phyloP scores from a whole-genome alignment of 1,140 invertebrate species.

The Eupristina koningsbergeri region DNA sequence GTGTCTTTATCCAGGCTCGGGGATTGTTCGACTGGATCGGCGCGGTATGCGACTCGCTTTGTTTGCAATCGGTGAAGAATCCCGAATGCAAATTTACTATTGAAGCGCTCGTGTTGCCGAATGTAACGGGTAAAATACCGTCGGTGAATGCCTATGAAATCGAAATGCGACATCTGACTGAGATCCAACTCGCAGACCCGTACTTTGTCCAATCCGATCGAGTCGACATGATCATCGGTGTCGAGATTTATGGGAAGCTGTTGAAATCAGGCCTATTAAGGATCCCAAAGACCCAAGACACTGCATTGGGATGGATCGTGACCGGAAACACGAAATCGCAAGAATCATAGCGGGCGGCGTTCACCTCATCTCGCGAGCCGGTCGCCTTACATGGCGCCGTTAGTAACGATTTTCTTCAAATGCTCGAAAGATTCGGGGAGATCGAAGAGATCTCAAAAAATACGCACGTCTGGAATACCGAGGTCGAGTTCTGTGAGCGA shows the following conservation, averaged over 20 bases:
- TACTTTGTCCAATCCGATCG: constrained; percentile 13
- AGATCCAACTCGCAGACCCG: constrained; percentile 45
- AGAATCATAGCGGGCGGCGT: constrained; percentile 50
- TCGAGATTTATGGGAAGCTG: constrained; percentile 43
- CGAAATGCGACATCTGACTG: not conserved
- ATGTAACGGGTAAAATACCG: constrained; percentile 1
- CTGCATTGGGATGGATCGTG: constrained; percentile 57
- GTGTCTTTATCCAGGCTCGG: not conserved
- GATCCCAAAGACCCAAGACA: constrained; percentile 51
- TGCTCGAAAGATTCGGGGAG: too few species aligned
- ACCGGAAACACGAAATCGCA: too few species aligned
- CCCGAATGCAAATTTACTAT: not conserved
- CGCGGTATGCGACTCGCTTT: not conserved
- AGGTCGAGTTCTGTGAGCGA: too few species aligned
- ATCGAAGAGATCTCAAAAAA: too few species aligned
- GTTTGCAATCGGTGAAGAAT: not conserved
- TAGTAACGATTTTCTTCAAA: too few species aligned
- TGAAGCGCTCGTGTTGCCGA: not conserved
- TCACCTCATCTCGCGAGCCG: too few species aligned
- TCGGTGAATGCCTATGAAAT: not conserved
- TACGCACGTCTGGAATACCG: too few species aligned
- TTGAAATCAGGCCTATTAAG: constrained; percentile 28
- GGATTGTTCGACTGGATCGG: not conserved
- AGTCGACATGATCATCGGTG: constrained; percentile 49
- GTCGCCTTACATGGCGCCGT: too few species aligned